phyloP scores from a whole-genome alignment of 2,797 vertebrate genomes.

The Champsocephalus gunnari region DNA sequence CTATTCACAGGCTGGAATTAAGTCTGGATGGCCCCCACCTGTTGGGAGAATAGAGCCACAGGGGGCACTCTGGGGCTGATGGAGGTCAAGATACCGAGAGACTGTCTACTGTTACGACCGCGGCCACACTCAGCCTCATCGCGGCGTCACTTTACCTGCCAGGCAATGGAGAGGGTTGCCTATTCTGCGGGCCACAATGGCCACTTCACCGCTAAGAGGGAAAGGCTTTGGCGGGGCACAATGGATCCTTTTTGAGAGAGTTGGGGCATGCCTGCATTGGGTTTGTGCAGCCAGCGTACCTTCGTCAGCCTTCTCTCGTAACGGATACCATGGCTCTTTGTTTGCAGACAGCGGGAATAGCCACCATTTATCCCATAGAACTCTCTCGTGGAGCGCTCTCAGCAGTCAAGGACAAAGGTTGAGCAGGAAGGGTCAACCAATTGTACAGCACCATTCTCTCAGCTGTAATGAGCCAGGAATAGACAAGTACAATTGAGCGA shows the following conservation, averaged over 20 bases:
- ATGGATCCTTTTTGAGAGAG: constrained; percentile 62
- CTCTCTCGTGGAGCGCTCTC: constrained; percentile 56
- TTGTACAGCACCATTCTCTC: constrained; percentile 61
- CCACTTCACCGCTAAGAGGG: constrained; percentile 59
- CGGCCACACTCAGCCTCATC: constrained; percentile 20
- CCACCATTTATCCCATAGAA: constrained; percentile 57
- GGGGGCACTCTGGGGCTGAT: constrained; percentile 49
- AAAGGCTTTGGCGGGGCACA: constrained; percentile 61
- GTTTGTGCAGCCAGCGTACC: constrained; percentile 70
- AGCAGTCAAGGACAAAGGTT: constrained; percentile 65
- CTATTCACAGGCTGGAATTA: constrained; percentile 60
- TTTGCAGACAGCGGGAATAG: constrained; percentile 55
- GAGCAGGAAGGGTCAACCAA: constrained; percentile 71
- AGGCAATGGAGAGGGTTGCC: constrained; percentile 53
- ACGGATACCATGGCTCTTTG: constrained; percentile 50
- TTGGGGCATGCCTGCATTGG: constrained; percentile 54
- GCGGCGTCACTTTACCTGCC: constrained; percentile 30
- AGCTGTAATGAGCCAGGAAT: constrained; percentile 64
- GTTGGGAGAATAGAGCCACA: constrained; percentile 47
- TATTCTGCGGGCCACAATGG: constrained; percentile 70
- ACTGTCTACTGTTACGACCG: constrained; percentile 20
- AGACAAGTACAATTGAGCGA: constrained; percentile 46
- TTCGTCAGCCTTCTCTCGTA: constrained; percentile 65
- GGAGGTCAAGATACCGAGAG: constrained; percentile 68
- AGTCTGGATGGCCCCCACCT: constrained; percentile 49